A percentile compares a stretch with the other conserved stretches of the same genome.
Conservation (phyloP, 2,113 vertebrate genomes). For the Stigmatopora argus region DNA sequence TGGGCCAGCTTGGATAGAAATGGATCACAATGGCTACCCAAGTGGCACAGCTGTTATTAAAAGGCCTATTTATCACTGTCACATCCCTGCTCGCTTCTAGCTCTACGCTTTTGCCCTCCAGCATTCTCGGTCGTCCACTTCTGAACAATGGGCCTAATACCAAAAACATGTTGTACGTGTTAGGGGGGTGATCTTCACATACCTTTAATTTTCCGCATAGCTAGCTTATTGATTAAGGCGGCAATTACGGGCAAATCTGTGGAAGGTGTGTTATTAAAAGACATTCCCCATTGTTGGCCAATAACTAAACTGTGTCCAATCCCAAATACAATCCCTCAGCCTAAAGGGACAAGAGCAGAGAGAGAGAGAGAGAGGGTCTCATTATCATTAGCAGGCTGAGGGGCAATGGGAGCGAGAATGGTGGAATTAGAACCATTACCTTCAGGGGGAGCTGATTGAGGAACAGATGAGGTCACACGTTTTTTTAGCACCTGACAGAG, state of each 20-base stretch:
- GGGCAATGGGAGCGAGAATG: constrained; percentile 56
- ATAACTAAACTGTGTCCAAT: constrained; percentile 78
- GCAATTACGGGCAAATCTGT: constrained; percentile 78
- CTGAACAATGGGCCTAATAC: constrained; percentile 68
- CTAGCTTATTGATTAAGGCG: constrained; percentile 76
- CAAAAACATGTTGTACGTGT: constrained; percentile 39
- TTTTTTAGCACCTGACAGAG: constrained; percentile 62
- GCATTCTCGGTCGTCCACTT: constrained; percentile 68
- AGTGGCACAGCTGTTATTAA: constrained; percentile 80
- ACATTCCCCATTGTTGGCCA: constrained; percentile 77
- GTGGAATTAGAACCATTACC: constrained; percentile 65
- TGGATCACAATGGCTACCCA: constrained; percentile 69
- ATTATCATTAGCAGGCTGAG: constrained; percentile 74
- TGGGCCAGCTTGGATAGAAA: constrained; percentile 54
- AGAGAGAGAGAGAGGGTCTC: constrained; percentile 37
- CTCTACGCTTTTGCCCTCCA: constrained; percentile 61
- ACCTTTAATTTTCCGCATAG: constrained; percentile 77
- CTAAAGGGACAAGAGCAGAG: constrained; percentile 63
- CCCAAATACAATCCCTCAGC: constrained; percentile 70
- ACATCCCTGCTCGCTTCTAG: constrained; percentile 67
- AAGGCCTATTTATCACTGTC: constrained; percentile 82
- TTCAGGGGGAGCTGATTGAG: constrained; percentile 57
- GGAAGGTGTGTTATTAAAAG: constrained; percentile 77
- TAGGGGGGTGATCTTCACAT: constrained; percentile 38
- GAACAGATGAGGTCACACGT: constrained; percentile 58